Evolutionary conservation across 1,140 invertebrate species (phyloP).

Genomic region (Sesamia nonagrioides): DNA sequence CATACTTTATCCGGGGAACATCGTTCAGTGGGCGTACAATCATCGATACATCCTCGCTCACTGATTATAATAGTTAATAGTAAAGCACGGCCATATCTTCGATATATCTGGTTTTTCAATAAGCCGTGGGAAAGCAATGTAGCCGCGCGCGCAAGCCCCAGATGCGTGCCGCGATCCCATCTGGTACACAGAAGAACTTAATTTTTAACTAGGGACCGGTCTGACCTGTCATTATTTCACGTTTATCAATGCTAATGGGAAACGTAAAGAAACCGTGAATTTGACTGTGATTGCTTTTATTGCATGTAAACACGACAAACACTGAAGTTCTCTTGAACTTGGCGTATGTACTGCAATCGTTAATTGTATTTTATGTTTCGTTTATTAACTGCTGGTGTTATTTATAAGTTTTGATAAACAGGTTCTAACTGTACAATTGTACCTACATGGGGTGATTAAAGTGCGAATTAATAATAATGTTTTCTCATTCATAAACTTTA

Average conservation of each 20-base stretch:
- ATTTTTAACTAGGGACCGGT: constrained; percentile 69
- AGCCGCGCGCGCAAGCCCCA: constrained; percentile 45
- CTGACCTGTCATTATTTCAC: constrained; percentile 60
- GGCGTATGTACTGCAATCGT: constrained; percentile 7
- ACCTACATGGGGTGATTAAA: not conserved
- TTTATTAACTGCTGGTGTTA: not conserved
- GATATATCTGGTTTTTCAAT: constrained; percentile 69
- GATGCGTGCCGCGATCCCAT: constrained; percentile 61
- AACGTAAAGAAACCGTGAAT: constrained; percentile 48
- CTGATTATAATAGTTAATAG: constrained; percentile 63
- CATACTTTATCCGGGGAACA: constrained; percentile 23
- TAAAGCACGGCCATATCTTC: constrained; percentile 55
- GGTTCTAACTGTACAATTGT: not conserved
- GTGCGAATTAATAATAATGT: not conserved
- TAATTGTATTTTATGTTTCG: constrained; percentile 35
- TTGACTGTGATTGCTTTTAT: constrained; percentile 56
- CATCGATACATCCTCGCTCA: constrained; percentile 57
- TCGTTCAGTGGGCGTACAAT: constrained; percentile 56
- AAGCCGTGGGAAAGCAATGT: constrained; percentile 76
- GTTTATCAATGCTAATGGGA: constrained; percentile 61
- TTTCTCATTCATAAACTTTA: not conserved
- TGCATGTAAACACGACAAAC: constrained; percentile 59
- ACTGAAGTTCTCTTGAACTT: constrained; percentile 27
- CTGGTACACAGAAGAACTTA: constrained; percentile 66
- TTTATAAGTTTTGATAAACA: not conserved